Evolutionary conservation across 2,797 vertebrate species (phyloP), one percentile per base, ranked within the genome.

Genomic region (Brachyalestes nurse): DNA sequence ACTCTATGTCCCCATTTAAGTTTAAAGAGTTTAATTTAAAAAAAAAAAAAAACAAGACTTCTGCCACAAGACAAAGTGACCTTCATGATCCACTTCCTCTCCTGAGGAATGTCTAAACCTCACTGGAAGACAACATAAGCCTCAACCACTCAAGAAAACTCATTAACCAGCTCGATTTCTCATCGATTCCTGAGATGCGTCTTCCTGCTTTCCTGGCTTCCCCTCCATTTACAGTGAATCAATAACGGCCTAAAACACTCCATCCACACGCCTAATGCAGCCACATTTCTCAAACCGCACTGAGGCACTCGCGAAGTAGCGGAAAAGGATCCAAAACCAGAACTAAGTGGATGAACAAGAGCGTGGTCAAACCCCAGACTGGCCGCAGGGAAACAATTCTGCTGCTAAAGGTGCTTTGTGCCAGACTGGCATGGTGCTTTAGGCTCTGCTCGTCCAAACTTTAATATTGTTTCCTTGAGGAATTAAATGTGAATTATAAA

Each of bases 341-440:
- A 78, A 67, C 49, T 58, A 78, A 71, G 76, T 81, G 71, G 57
- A 55, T 7, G 25, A 34, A 73, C 72, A 28, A 74, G 47, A 23
- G n/a, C 64, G 72, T 14, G 77, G 77, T 84, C 80, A 58, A 51
- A 77, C 55, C 66, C 14, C 40, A 49, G 6, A 60, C 64, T 60
- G 19, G 62, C 53, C 66, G 13, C 38, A 34, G 2, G 45, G 72
- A 61, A 70, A 73, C n/a, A 21, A 38, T 57, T 58, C 60, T 8
- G 47, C 40, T 72, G n/a, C 42, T 47, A 80, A 25, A 16, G 14
- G 8, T 28, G 4, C 16, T 25, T 58, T 74, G n/a, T 69, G 72
- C 72, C 64, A 75, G 65, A 53, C 72, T 66, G 61, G 70, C 70
- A 65, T 28, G 38, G 45, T 57, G 21, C 9, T 19, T 42, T 12